Percentiles rank a stretch among this genome's conserved stretches.
Evolutionary conservation across 2,113 vertebrate species (phyloP).

Genomic region (Cynopterus brachyotis): DNA sequence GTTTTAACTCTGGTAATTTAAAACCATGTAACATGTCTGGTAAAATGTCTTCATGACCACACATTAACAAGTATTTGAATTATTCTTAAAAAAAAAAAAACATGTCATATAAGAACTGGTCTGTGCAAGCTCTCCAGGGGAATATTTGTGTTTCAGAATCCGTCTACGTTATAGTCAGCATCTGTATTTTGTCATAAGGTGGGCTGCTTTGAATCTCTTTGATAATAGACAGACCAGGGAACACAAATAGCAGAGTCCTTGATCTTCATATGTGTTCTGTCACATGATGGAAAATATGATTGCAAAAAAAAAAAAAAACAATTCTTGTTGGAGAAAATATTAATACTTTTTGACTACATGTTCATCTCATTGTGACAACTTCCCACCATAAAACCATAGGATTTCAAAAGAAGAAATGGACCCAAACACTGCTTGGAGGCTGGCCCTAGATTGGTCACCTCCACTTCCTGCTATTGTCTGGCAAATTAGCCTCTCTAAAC

Average conservation of each 20-base stretch:
- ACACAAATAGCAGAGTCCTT: neutral
- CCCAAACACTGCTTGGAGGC: neutral
- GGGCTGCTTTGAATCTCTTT: neutral
- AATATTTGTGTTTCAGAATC: neutral
- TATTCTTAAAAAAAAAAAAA: slow-evolving; percentile 33
- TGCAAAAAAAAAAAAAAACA: neutral
- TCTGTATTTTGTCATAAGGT: neutral
- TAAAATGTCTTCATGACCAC: neutral
- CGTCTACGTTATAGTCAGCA: neutral
- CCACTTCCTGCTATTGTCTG: neutral
- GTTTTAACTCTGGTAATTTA: slow-evolving; percentile 20
- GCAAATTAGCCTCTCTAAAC: neutral
- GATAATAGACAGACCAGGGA: neutral
- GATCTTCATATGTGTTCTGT: neutral
- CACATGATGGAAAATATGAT: neutral
- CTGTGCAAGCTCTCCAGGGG: neutral
- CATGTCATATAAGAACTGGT: neutral
- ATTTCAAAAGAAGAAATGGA: neutral
- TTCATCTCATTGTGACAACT: neutral
- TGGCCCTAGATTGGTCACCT: neutral
- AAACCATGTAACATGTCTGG: neutral
- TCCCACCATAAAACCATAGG: neutral
- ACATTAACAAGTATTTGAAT: neutral
- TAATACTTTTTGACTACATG: neutral
- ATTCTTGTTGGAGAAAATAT: neutral